Conservation (phyloP, 2,888 invertebrate genomes). For the Cartodere bifasciata region DNA sequence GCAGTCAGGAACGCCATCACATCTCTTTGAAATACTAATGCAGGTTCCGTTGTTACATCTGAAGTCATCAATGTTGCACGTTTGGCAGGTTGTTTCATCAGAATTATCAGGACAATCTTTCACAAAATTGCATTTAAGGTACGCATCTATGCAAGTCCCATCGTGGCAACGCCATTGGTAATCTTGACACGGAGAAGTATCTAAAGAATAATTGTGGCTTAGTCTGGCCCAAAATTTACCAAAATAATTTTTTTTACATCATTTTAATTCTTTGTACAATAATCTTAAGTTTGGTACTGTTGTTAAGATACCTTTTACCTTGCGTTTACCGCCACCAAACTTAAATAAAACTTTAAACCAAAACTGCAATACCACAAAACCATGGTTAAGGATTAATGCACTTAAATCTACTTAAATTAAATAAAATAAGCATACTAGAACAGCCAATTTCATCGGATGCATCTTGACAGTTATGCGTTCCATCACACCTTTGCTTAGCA, state of each 20-base stretch:
- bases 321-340: no score
- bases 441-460: slow-evolving; percentile 45
- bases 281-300: no score
- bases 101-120: slow-evolving; percentile 69
- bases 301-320: no score
- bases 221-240: no score
- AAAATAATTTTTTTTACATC: no score
- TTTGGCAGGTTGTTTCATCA: slow-evolving; percentile 66
- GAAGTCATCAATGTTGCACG: slow-evolving; percentile 40
- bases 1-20: slow-evolving; percentile 41
- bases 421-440: slow-evolving; percentile 19
- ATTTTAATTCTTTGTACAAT: no score
- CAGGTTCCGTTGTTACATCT: slow-evolving; percentile 44
- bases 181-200: slow-evolving; percentile 17
- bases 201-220: no score
- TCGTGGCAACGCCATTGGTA: slow-evolving; percentile 43
- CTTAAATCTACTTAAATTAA: no score
- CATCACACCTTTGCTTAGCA: slow-evolving; percentile 42
- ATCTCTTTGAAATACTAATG: slow-evolving; percentile 36
- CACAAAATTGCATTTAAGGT: slow-evolving; percentile 39
- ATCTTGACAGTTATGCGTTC: slow-evolving; percentile 46
- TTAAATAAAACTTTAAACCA: no score
- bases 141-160: slow-evolving; percentile 40
- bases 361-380: no score
- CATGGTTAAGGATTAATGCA: neutral